Evolutionary conservation across 2,888 invertebrate species (phyloP).

Genomic region (Xanthorhoe spadicearia): DNA sequence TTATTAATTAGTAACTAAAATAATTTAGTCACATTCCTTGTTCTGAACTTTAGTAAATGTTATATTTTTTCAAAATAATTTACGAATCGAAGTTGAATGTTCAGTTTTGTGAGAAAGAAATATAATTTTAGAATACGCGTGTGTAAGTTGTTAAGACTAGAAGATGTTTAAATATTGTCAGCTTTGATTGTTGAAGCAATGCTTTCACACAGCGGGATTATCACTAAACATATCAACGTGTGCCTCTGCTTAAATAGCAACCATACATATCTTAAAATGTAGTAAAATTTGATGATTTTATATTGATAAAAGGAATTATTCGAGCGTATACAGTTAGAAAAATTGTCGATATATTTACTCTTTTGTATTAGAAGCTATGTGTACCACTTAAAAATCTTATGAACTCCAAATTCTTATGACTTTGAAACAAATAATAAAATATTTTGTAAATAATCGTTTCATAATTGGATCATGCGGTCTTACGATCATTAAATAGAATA

Average conservation of each 20-base stretch:
- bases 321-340: constrained; percentile 73
- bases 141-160: constrained; percentile 49
- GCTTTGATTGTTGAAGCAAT: constrained; percentile 78
- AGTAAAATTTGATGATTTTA: constrained; percentile 78
- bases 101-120: constrained; percentile 48
- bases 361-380: constrained; percentile 77
- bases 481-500: constrained; percentile 62
- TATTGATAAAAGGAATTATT: constrained; percentile 58
- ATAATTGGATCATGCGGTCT: constrained; percentile 64
- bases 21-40: constrained; percentile 69
- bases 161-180: constrained; percentile 52
- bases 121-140: constrained; percentile 52
- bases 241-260: constrained; percentile 82
- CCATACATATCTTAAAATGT: constrained; percentile 79
- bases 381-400: constrained; percentile 81
- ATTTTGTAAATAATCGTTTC: constrained; percentile 79
- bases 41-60: constrained; percentile 41
- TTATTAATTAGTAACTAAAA: constrained; percentile 56
- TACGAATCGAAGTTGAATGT: constrained; percentile 49
- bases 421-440: constrained; percentile 75
- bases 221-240: constrained; percentile 83
- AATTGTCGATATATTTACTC: constrained; percentile 77
- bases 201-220: constrained; percentile 67
- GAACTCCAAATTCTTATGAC: constrained; percentile 84
- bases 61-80: constrained; percentile 12